Evolutionary conservation across 35 echinoderm and acorn worm species (phyloP), one percentile per base, ranked within the genome.

Genomic region (Anneissia japonica): DNA sequence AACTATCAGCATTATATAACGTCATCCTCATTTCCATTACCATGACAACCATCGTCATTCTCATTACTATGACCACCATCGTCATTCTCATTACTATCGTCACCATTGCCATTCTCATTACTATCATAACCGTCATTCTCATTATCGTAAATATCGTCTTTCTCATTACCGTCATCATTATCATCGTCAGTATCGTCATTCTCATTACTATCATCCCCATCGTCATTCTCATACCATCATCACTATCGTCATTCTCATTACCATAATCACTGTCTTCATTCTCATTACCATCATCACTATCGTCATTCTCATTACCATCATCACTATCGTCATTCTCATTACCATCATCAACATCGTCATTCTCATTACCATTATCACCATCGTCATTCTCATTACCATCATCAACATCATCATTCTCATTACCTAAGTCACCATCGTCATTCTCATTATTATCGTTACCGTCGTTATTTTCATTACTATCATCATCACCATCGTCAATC

Each of bases 151-250:
- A 13, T 16, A 16, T 16, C 55, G 13, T n/a, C 55, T 16, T 72
- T 72, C 55, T n/a, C 55, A 16, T 72, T 72, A 72, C 55, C 55
- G n/a, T 72, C 55, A 72, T 72, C 55, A 72, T 72, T 72, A 72
- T n/a, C n/a, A 72, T 72, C 55, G n/a, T n/a, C 55, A 72, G n/a
- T 72, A 72, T 72, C 55, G n/a, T 72, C 55, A 72, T 72, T 72
- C n/a, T 72, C 13, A 13, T n/a, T 16, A 16, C n/a, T 16, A 13
- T 16, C 13, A 13, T 16, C 55, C 13, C n/a, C n/a, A 72, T n/a
- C n/a, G 55, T n/a, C 55, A 72, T 72, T 72, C n/a, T 72, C 55
- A 72, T n/a, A 72, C n/a, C 55, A 72, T 72, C 55, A 13, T 72
- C 55, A 72, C n/a, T n/a, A 72, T 72, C n/a, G n/a, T 72, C 55